Conservation (phyloP, 2,888 invertebrate genomes). For the Caenorhabditis sinica region DNA sequence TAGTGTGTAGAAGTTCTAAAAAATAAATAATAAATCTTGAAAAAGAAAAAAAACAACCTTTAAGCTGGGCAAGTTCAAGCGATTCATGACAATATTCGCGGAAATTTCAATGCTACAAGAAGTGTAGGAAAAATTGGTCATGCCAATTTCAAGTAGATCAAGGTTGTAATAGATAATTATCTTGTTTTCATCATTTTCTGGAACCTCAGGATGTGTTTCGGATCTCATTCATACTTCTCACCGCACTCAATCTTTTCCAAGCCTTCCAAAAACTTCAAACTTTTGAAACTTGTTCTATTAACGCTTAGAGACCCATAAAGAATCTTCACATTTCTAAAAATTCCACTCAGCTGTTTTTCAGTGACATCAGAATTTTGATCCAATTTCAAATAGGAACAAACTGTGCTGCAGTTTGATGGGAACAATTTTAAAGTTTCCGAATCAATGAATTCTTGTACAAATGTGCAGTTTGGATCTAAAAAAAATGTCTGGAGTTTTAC, state of each 20-base stretch:
- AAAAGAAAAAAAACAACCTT: too few relatives aligned
- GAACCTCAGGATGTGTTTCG: too few relatives aligned
- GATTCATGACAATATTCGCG: too few relatives aligned
- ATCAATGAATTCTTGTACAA: not conserved
- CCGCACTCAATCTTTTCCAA: conserved; percentile 10
- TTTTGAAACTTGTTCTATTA: not conserved
- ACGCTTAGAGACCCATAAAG: not conserved
- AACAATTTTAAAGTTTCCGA: not conserved
- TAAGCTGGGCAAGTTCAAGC: not conserved
- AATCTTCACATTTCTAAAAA: conserved; percentile 8
- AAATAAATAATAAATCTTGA: too few relatives aligned
- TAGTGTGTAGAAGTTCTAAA: conserved; percentile 12
- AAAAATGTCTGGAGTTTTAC: too few relatives aligned
- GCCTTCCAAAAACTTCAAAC: not conserved
- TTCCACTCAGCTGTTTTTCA: not conserved
- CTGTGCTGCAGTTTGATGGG: not conserved
- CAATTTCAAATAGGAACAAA: not conserved
- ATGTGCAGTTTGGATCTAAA: not conserved
- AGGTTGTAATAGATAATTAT: too few relatives aligned
- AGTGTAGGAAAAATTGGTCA: not conserved
- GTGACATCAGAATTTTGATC: not conserved
- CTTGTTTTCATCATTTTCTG: too few relatives aligned
- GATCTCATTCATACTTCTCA: not conserved
- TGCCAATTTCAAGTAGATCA: not conserved
- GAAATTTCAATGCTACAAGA: not conserved